Conservation (phyloP, 2,888 invertebrate genomes). For the Nowickia ferox region DNA sequence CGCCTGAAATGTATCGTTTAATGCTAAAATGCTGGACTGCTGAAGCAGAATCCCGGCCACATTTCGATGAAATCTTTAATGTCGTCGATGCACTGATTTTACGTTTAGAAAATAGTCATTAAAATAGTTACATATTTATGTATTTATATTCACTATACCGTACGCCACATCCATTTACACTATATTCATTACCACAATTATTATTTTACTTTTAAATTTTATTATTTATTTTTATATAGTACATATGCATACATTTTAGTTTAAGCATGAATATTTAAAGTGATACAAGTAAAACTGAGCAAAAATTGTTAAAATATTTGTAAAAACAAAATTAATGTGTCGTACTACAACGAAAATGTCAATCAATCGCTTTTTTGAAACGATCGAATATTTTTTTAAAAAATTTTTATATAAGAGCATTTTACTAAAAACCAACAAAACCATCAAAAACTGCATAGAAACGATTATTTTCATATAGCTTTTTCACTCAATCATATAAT, state of each 20-base stretch:
- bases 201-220: conserved; percentile 39
- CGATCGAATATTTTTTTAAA: conserved; percentile 60
- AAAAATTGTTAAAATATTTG: conserved; percentile 44
- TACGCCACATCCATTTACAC: conserved; percentile 14
- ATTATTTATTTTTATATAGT: conserved; percentile 59
- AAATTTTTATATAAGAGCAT: conserved; percentile 60
- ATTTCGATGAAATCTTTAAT: conserved; percentile 94
- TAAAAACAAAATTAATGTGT: conserved; percentile 36
- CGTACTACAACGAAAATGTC: conserved; percentile 64
- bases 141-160: conserved; percentile 45
- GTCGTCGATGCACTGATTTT: conserved; percentile 88
- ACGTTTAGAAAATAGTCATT: conserved; percentile 81
- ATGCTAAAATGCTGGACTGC: conserved; percentile 98
- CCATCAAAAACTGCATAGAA: conserved; percentile 12
- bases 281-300: conserved; percentile 55
- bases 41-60: conserved; percentile 94
- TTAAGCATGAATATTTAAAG: conserved; percentile 60
- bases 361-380: conserved; percentile 60
- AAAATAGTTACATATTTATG: conserved; percentile 45
- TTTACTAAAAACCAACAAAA: conserved; percentile 39
- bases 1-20: conserved; percentile 93
- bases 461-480: conserved; percentile 45
- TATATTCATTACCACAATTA: conserved; percentile 14
- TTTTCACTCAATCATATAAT: conserved; percentile 53
- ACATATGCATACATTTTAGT: conserved; percentile 42